Evolutionary conservation across 1,140 invertebrate species (phyloP).

Genomic region (Neodiprion virginianus): DNA sequence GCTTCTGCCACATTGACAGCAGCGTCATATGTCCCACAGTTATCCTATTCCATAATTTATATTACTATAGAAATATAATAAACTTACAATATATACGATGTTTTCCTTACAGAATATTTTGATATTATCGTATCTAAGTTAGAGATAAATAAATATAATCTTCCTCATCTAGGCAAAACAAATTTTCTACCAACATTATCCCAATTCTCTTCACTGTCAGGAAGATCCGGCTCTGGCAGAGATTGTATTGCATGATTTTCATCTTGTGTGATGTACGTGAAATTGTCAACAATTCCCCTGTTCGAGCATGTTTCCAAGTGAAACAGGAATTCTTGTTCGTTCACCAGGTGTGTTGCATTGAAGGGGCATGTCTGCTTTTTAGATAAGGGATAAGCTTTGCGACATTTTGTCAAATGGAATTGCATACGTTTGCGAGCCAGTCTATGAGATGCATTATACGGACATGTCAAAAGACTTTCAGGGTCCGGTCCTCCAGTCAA

Average conservation of each 20-base stretch:
- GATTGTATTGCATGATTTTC: background rate
- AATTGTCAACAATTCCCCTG: background rate
- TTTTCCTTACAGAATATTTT: background rate
- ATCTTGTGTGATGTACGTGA: background rate
- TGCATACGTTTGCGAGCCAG: background rate
- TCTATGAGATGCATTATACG: background rate
- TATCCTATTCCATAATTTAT: background rate
- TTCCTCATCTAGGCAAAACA: background rate
- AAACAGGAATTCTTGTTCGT: background rate
- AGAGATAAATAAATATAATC: background rate
- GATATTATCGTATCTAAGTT: background rate
- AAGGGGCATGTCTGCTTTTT: background rate
- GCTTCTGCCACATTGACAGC: background rate
- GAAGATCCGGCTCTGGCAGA: background rate
- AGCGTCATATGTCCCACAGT: background rate
- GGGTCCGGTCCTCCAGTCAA: background rate
- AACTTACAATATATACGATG: background rate
- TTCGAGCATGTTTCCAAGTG: background rate
- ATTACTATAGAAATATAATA: too few relatives aligned
- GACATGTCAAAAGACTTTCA: background rate
- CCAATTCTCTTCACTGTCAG: background rate
- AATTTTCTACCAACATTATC: background rate
- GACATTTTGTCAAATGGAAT: background rate
- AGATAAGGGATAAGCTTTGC: background rate
- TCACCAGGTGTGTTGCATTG: background rate